Evolutionary conservation across 2,113 vertebrate species (phyloP), one percentile per base, ranked within the genome.

Genomic region (Xiphorhynchus elegans): DNA sequence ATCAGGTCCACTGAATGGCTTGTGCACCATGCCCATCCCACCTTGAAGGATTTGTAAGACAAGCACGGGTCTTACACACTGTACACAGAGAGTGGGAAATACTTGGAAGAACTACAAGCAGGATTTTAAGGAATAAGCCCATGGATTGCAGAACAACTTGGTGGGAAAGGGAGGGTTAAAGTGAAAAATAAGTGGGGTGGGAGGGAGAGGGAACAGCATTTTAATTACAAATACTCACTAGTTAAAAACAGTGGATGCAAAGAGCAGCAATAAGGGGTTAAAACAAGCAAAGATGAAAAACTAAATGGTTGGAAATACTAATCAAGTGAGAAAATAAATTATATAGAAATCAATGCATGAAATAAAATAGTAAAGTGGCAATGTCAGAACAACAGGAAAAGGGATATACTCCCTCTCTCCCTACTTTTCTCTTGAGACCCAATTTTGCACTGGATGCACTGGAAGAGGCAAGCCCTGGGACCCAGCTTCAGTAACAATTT

Each of bases 391-490:
- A 62, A 87, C 33, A 33, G 44, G 31, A 75, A 70, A 62, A 56
- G 37, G 24, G 17, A 47, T 6, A 4, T 55, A 66, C 44, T 74
- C 63, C 31, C 53, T 10, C 52, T 35, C 59, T 53, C 62, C 31
- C 50, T 40, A 9, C 13, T 62, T 79, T 78, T 86, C 42, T 72
- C 75, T 76, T 47, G 4, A 91, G 91, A 93, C 93, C 88, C 92
- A 86, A 0, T 96, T 96, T 85, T 96, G 85, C 73, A 21, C 50
- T 83, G 49, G 82, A 72, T 7, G 18, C 46, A 25, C 90, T 86
- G 88, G 86, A 92, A 95, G 91, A 90, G 84, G 80, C 93, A 89
- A 89, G 83, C 67, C 84, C 83, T 42, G 74, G 29, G 91, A 74
- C 76, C 56, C 83, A 78, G 94, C 55, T 79, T 89, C 12, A 3